Base-by-base conservation (phyloP, 1,140 invertebrate genomes). In the Harpegnathos saltator region DNA sequence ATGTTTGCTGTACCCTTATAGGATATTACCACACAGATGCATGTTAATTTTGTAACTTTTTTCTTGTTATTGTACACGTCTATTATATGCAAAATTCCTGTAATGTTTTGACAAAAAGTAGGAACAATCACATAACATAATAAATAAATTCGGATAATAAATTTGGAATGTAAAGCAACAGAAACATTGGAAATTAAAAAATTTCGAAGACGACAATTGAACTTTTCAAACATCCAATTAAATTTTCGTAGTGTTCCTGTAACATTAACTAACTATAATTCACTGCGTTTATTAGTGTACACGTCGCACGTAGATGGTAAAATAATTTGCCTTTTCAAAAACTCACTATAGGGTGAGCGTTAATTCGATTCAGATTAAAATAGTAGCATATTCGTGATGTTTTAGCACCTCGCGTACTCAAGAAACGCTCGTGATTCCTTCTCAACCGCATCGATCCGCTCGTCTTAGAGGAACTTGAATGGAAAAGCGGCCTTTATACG, bases 331-430 rank as follows among this genome's bases (percentile, higher is more conserved):
- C 33, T 15, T 48, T 17, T 38, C 29, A 69, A 80, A 80, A 80
- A 80, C 73, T 77, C 61, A 24, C 65, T 65, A 71, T 26, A 80
- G 58, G n/a, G 24, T 80, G 58, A 24, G 33, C 24, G 24, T 52
- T 80, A 80, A 80, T 80, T 80, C 52, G 65, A 80, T 80, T 80
- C 75, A 58, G 52, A 71, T 80, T 69, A 80, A 80, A 80, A 33
- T 58, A 77, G 74, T 44, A 80, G 65, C 65, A 12, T 58, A 50
- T n/a, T 58, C 50, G 63, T 69, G 63, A 29, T 56, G 38, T 59
- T 24, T 71, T 58, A 59, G 24, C 33, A 56, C 22, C n/a, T 58
- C 58, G 19, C 38, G 44, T 7, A 58, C n/a, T 44, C 29, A 19
- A 59, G 22, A 44, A 48, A 48, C 33, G 33, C 44, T 44, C 69